phyloP scores from a whole-genome alignment of 2,113 vertebrate genomes.

The Dicaeum eximium region DNA sequence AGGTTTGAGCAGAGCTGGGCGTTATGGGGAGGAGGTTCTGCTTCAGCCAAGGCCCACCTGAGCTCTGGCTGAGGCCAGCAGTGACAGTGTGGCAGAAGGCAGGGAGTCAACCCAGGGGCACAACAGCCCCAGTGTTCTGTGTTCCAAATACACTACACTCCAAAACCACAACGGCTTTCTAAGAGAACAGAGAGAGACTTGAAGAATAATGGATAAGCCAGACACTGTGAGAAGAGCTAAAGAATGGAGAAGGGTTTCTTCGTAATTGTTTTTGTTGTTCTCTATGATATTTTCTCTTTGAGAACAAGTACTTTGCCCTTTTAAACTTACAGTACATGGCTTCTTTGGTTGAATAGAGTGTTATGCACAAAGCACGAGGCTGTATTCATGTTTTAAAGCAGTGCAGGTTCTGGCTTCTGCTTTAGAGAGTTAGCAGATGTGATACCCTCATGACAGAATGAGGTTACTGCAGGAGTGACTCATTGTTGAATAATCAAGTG shows the following conservation, averaged over 20 bases:
- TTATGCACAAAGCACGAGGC: background rate
- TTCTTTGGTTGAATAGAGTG: constrained; percentile 6
- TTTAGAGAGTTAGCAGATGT: constrained; percentile 49
- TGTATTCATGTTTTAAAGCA: background rate
- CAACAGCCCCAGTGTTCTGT: background rate
- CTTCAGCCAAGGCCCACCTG: background rate
- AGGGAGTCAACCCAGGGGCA: background rate
- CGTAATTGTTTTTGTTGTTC: background rate
- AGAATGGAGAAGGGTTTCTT: background rate
- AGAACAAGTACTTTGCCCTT: background rate
- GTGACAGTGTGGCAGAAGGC: background rate
- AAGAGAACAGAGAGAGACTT: background rate
- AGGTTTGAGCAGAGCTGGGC: background rate
- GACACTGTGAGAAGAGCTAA: background rate
- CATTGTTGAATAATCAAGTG: constrained; percentile 67
- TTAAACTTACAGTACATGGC: background rate
- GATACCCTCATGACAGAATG: constrained; percentile 68
- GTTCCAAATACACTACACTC: background rate
- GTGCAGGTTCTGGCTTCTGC: constrained; percentile 17
- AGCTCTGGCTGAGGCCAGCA: background rate
- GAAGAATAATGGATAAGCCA: background rate
- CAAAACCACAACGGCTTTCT: background rate
- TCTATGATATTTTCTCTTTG: background rate
- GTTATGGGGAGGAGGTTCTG: background rate
- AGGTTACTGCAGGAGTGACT: constrained; percentile 67